Percentiles rank a stretch among this genome's conserved stretches.
Conservation (phyloP, 2,113 vertebrate species). For the Microtus richardsoni region DNA sequence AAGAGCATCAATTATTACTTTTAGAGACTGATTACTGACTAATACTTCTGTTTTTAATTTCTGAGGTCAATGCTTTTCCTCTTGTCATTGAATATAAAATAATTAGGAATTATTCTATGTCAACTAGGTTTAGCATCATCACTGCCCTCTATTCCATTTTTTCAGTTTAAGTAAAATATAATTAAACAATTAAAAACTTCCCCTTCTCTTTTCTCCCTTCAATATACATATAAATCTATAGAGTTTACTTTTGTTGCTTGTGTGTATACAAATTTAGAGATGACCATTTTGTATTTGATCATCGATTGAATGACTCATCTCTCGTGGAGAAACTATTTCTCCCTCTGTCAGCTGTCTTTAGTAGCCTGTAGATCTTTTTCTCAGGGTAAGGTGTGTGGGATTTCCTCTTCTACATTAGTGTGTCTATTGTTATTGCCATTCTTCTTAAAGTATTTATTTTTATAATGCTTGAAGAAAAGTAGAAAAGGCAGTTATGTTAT, state of each 20-base stretch:
- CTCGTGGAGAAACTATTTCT: background rate
- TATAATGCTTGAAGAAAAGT: background rate
- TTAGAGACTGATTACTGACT: background rate
- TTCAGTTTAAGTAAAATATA: background rate
- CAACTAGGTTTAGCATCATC: background rate
- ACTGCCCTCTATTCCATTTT: background rate
- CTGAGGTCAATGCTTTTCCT: background rate
- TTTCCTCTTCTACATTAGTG: background rate
- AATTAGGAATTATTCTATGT: background rate
- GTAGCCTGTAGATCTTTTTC: background rate
- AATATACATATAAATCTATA: background rate
- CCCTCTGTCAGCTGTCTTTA: background rate
- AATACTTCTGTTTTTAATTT: background rate
- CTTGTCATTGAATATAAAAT: background rate
- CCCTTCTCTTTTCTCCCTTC: background rate
- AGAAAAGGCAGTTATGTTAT: background rate
- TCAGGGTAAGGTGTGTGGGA: background rate
- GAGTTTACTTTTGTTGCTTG: background rate
- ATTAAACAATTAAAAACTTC: no score
- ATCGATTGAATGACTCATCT: background rate
- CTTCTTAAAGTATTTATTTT: conserved; percentile 18
- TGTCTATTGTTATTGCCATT: background rate
- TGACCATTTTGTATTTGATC: background rate
- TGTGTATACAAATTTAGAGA: background rate
- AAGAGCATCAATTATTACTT: background rate